A percentile compares a stretch with the other conserved stretches of the same genome.
Evolutionary conservation across 37 sponge, comb jelly and placozoan genomes (phyloP).

Genomic region (Corticium candelabrum): DNA sequence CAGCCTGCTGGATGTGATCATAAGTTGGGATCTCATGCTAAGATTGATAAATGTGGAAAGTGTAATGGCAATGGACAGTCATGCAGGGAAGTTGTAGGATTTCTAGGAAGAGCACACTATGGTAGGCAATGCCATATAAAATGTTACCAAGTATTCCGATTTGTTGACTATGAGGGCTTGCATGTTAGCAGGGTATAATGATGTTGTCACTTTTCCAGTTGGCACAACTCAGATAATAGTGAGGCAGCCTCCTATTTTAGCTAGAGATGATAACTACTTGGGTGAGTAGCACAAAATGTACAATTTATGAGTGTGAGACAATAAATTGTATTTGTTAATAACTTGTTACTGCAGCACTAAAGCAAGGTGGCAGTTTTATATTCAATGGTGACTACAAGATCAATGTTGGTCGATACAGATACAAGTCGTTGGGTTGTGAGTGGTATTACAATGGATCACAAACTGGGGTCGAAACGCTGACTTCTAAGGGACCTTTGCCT

Average conservation of each 20-base stretch:
- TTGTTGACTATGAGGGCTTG: neutral
- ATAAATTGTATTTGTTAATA: too few relatives aligned
- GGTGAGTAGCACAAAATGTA: neutral
- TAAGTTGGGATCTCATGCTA: neutral
- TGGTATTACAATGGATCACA: neutral
- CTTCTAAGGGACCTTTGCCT: neutral
- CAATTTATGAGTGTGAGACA: too few relatives aligned
- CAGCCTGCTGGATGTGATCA: neutral
- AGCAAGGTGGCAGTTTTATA: neutral
- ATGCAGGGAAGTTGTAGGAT: neutral
- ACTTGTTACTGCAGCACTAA: neutral
- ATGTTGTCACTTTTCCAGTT: neutral
- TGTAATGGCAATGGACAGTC: neutral
- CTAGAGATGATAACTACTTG: neutral
- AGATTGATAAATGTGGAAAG: neutral
- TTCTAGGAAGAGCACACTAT: neutral
- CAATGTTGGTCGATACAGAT: neutral
- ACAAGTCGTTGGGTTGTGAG: neutral
- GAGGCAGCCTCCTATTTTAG: neutral
- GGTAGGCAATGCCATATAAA: neutral
- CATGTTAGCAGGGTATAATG: neutral
- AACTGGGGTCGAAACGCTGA: neutral
- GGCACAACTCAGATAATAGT: neutral
- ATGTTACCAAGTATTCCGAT: neutral
- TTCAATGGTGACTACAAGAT: neutral